Percentiles rank a stretch among this genome's conserved stretches.
These are phyloP conservation scores for Drosophila chauvacae DNA, from an alignment of 1,140 invertebrate genomes.

Conservation along the genomic window DNA sequence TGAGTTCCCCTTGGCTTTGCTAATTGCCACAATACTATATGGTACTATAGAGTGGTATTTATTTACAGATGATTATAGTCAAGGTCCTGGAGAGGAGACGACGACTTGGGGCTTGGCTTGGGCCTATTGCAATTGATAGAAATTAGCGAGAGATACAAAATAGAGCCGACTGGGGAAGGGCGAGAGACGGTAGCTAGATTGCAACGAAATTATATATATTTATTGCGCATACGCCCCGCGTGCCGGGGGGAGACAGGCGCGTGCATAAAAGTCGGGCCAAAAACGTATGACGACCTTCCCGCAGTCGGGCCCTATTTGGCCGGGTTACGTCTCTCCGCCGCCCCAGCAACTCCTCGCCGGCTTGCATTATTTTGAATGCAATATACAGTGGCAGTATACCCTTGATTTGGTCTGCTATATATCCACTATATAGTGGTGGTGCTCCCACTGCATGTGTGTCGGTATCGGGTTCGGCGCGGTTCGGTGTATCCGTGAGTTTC, in stretches of 20 bases:
- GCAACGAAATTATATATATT: constrained; percentile 39
- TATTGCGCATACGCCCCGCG: constrained; percentile 72
- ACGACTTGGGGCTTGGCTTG: constrained; percentile 5
- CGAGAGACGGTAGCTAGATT: background rate
- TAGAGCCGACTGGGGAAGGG: background rate
- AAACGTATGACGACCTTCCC: constrained; percentile 39
- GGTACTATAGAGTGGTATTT: constrained; percentile 17
- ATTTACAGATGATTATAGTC: constrained; percentile 43
- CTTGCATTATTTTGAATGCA: constrained; percentile 20
- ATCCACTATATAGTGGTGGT: constrained; percentile 7
- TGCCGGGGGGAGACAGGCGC: constrained; percentile 42
- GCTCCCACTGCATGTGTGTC: constrained; percentile 31
- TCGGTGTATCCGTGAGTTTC: constrained; percentile 43
- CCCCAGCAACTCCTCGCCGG: constrained; percentile 24
- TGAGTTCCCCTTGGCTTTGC: constrained; percentile 26
- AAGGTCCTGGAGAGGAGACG: constrained; percentile 48
- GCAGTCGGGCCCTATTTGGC: constrained; percentile 7
- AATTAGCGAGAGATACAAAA: constrained; percentile 50
- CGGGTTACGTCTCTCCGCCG: background rate
- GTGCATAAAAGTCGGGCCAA: constrained; percentile 54
- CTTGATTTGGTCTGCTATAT: constrained; percentile 14
- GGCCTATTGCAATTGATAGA: constrained; percentile 62
- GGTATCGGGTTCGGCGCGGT: constrained; percentile 19
- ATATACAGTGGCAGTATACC: constrained; percentile 18
- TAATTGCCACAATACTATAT: constrained; percentile 45